Evolutionary conservation across 2,113 vertebrate genomes (phyloP).

Genomic region (Genyomyrus donnyi): DNA sequence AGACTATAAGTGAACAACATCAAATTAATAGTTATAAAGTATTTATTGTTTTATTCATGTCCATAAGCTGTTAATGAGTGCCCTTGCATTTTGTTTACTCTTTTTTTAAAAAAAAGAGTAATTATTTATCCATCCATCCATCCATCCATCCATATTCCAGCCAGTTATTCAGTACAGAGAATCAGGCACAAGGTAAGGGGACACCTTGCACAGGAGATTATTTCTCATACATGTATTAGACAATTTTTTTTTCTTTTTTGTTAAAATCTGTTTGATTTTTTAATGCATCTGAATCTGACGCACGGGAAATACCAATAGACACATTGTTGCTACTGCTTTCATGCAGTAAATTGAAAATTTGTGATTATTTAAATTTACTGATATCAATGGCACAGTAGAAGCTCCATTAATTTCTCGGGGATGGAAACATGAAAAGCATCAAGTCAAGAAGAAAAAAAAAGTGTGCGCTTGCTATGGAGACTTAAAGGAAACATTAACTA

Average conservation of each 20-base stretch:
- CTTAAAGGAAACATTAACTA: not conserved
- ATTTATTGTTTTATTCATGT: not conserved
- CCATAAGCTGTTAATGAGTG: not conserved
- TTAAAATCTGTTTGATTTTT: not conserved
- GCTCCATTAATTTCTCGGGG: constrained; percentile 2
- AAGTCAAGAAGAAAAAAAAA: not conserved
- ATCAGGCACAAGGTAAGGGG: not conserved
- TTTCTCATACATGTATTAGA: not conserved
- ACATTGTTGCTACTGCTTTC: not conserved
- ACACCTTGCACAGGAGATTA: not conserved
- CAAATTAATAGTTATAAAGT: not conserved
- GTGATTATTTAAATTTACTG: not conserved
- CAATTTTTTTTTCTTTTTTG: not conserved
- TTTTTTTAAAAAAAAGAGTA: not conserved
- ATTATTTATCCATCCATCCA: not conserved
- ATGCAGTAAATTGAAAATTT: not conserved
- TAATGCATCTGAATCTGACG: not conserved
- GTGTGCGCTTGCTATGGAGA: not conserved
- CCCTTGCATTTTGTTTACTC: not conserved
- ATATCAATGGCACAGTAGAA: not conserved
- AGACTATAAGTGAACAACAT: not conserved
- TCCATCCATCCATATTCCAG: not conserved
- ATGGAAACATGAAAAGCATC: not conserved
- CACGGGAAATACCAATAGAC: not conserved
- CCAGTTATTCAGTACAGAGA: not conserved